Conservation (phyloP, 2,888 invertebrate species). For the Drosophila subquinaria region DNA sequence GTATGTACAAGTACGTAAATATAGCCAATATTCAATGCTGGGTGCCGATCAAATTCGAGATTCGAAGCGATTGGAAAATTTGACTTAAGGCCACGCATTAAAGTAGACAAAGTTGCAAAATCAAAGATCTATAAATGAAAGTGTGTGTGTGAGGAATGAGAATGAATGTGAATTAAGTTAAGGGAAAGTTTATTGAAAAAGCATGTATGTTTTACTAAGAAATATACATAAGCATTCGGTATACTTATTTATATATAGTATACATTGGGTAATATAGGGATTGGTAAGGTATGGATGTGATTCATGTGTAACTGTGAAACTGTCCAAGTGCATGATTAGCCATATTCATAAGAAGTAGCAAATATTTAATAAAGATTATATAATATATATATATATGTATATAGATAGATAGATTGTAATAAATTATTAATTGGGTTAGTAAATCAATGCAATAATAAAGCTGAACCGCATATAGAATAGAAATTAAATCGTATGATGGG, state of each 20-base stretch:
- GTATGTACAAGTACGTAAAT: not conserved
- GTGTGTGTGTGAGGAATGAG: conserved; percentile 5
- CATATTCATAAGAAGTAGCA: conserved; percentile 54
- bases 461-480: conserved; percentile 86
- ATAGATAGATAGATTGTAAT: conserved; percentile 66
- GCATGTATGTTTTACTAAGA: not conserved
- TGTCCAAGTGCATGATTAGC: conserved; percentile 50
- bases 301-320: conserved; percentile 5
- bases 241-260: not conserved
- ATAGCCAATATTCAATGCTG: conserved; percentile 36
- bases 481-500: conserved; percentile 85
- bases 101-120: conserved; percentile 36
- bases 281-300: not conserved
- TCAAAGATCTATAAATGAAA: conserved; percentile 1
- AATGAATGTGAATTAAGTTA: not conserved
- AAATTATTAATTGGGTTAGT: conserved; percentile 73
- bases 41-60: conserved; percentile 35
- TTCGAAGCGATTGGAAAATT: conserved; percentile 39
- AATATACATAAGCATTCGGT: conserved; percentile 5
- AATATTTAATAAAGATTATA: conserved; percentile 42
- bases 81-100: conserved; percentile 52
- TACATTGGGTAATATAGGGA: not conserved
- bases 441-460: conserved; percentile 84
- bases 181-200: not conserved
- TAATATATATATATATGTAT: conserved; percentile 35